Evolutionary conservation across 2,113 vertebrate genomes (phyloP).

Genomic region (Pelusios castaneus): DNA sequence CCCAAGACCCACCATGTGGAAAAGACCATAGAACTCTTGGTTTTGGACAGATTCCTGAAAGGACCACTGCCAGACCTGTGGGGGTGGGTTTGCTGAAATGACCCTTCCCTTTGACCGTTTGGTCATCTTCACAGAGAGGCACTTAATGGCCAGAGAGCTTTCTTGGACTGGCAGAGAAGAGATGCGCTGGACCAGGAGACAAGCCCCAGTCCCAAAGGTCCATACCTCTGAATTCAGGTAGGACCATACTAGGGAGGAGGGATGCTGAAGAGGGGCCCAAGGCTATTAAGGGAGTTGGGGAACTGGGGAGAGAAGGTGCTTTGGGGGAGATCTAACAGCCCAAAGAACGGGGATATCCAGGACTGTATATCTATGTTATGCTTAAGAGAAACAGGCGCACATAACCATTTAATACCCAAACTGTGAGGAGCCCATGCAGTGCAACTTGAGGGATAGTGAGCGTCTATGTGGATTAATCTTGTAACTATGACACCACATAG

Average conservation of each 20-base stretch:
- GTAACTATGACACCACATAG: neutral
- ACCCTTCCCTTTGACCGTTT: neutral
- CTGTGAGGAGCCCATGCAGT: neutral
- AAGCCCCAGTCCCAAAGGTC: neutral
- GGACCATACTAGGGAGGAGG: neutral
- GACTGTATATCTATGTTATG: neutral
- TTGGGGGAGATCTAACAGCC: neutral
- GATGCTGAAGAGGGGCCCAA: neutral
- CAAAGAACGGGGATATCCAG: neutral
- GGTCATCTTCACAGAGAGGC: neutral
- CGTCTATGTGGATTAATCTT: neutral
- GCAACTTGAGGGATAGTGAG: neutral
- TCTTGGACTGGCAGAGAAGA: neutral
- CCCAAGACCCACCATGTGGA: too few species aligned
- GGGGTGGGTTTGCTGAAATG: neutral
- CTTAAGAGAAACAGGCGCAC: neutral
- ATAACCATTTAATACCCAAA: neutral
- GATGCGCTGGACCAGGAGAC: neutral
- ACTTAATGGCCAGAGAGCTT: neutral
- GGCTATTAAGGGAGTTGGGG: neutral
- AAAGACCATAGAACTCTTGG: neutral
- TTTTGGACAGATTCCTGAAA: neutral
- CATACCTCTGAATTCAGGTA: neutral
- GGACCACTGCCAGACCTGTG: neutral
- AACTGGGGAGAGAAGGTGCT: neutral